Conservation (phyloP, 2,888 invertebrate species). For the Nymphalis urticae region DNA sequence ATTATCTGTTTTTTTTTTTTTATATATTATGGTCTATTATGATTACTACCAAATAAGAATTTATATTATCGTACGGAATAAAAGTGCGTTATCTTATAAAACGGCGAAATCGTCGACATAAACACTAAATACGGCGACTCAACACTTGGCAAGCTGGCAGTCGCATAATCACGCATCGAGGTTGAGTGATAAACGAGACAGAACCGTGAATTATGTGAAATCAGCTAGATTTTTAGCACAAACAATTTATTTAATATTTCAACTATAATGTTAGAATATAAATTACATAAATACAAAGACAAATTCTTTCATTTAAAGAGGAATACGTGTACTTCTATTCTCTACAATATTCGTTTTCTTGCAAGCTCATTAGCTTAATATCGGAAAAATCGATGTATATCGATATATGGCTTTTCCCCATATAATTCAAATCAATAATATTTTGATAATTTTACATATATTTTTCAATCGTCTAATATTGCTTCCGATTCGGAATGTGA, state of each 20-base stretch:
- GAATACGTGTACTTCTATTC: too few relatives aligned
- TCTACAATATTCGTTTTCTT: too few relatives aligned
- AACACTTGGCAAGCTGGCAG: constrained; percentile 34
- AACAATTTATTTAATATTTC: background rate
- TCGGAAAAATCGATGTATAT: too few relatives aligned
- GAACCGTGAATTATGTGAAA: constrained; percentile 20
- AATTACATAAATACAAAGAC: too few relatives aligned
- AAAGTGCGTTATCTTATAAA: constrained; percentile 22
- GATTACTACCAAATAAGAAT: background rate
- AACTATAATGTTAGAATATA: too few relatives aligned
- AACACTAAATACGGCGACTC: constrained; percentile 28
- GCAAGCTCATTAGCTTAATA: too few relatives aligned
- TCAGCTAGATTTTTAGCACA: constrained; percentile 5
- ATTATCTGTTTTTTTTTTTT: background rate
- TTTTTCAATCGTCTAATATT: too few relatives aligned
- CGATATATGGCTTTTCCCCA: too few relatives aligned
- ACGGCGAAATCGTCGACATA: constrained; percentile 16
- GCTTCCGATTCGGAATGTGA: too few relatives aligned
- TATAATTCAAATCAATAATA: too few relatives aligned
- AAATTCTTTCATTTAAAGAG: too few relatives aligned
- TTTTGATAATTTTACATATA: too few relatives aligned
- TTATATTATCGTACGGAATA: constrained; percentile 15
- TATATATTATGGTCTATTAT: background rate
- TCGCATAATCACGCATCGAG: constrained; percentile 30
- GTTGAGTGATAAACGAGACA: constrained; percentile 35